phyloP scores from a whole-genome alignment of 2,113 vertebrate genomes.

The Leptosomus discolor region DNA sequence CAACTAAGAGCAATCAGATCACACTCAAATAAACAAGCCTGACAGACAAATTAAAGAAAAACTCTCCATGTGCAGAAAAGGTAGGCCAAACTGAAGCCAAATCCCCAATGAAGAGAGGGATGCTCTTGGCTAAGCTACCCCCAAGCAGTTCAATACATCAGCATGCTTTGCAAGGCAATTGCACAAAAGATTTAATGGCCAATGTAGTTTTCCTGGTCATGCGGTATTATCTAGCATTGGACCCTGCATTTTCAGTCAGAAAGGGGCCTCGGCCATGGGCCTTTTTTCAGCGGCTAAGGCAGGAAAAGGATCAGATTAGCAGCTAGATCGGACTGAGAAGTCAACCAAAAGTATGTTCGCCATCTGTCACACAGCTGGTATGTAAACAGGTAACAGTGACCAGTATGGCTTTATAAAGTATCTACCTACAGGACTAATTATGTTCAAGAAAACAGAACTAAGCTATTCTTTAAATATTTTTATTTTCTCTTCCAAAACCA shows the following conservation, averaged over 20 bases:
- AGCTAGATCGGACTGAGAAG: background rate
- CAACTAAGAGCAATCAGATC: background rate
- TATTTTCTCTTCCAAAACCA: background rate
- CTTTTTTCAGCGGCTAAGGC: background rate
- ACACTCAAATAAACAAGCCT: background rate
- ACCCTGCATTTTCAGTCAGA: background rate
- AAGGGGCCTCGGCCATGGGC: background rate
- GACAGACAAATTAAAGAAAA: background rate
- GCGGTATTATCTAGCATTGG: background rate
- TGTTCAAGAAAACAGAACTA: background rate
- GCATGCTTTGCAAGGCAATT: background rate
- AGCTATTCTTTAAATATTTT: background rate
- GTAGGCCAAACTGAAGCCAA: background rate
- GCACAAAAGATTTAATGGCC: background rate
- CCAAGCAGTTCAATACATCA: background rate
- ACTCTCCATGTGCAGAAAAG: background rate
- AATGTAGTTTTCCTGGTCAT: background rate
- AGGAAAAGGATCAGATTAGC: background rate
- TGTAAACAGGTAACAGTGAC: background rate
- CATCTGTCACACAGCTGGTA: background rate
- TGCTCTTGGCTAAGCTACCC: background rate
- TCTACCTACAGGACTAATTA: rapidly evolving
- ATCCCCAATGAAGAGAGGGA: background rate
- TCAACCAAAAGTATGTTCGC: background rate
- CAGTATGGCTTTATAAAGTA: background rate